These are phyloP conservation scores for Panagrolaimus sp. DNA, from an alignment of 1,140 invertebrate genomes.

Conservation along the genomic window DNA sequence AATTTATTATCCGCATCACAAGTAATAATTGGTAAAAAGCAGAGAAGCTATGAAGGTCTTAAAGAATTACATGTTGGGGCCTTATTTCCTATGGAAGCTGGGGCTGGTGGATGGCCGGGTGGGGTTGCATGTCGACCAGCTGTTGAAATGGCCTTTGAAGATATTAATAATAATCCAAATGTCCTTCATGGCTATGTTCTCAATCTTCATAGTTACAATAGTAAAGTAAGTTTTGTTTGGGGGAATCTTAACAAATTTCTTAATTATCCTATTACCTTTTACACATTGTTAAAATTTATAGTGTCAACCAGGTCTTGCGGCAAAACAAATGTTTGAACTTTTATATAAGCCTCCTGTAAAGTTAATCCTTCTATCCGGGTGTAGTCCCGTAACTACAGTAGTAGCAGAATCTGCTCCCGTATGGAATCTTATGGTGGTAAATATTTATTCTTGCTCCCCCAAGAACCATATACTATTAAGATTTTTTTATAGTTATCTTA, in stretches of 20 bases:
- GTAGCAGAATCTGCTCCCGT: conserved; percentile 97
- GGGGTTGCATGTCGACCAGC: conserved; percentile 69
- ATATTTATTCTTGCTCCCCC: conserved; percentile 6
- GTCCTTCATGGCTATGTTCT: conserved; percentile 84
- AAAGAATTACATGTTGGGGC: conserved; percentile 80
- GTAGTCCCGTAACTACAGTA: conserved; percentile 97
- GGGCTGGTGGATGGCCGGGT: conserved; percentile 72
- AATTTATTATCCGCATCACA: too few species aligned
- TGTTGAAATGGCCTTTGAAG: conserved; percentile 84
- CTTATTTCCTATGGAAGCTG: conserved; percentile 94
- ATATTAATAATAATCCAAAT: conserved; percentile 83
- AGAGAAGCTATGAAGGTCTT: conserved; percentile 8
- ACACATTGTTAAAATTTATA: conserved; percentile 61
- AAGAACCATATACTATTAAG: conserved; percentile 1
- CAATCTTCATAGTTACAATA: conserved; percentile 88
- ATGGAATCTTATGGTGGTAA: conserved; percentile 98
- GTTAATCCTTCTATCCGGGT: conserved; percentile 83
- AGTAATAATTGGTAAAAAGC: too few species aligned
- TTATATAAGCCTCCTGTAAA: conserved; percentile 92
- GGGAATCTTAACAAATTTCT: conserved; percentile 9
- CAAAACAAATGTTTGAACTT: conserved; percentile 95
- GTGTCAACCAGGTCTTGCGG: conserved; percentile 94
- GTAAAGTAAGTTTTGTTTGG: conserved; percentile 75
- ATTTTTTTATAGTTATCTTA: conserved; percentile 76
- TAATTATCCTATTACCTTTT: not conserved